Evolutionary conservation across 2,888 invertebrate species (phyloP), one percentile per base, ranked within the genome.

Genomic region (Metalampra italica): DNA sequence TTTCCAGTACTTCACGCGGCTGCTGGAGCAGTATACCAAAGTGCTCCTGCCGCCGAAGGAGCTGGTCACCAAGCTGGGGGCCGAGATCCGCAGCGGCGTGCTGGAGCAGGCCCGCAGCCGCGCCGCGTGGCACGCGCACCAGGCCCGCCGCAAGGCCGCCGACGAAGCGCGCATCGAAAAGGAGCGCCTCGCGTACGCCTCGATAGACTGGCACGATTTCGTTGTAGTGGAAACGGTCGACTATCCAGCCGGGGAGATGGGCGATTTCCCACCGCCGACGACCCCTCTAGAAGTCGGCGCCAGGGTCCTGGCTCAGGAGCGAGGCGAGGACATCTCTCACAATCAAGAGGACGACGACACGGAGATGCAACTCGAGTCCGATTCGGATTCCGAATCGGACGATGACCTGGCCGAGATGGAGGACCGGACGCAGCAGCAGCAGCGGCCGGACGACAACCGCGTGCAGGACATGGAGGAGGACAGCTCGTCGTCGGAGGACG

Each of bases 131-230:
- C 94, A 97, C 49, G 94, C 96, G 44, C 97, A 98, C 76, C 97
- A 98, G 78, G 98, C 98, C 66, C 93, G 96, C 0, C 96, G 98
- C 67, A 94, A 94, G 56, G 94, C 97, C 0, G 95, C 96, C 50
- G 98, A 98, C 73, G 98, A 99, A 71, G 98, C 98, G 56, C 96
- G 97, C 67, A 91, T 97, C 8, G 99, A 99, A 79, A 93, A 96
- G 53, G 99, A 99, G 80, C 92, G 99, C 75, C 93, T 96, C 29
- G 96, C 96, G 0, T 99, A 99, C 77, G 98, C 98, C 0, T 97
- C 97, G 70, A 98, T 99, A 56, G 99, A 99, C 78, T 99, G 99
- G 99, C 99, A 99, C 77, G 99, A 99, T 82, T 99, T 99, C 82
- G 99, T 99, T 0, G 99, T 99, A 0, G 99, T 99, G 0, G 99